These are phyloP conservation scores for Fulica atra DNA, from an alignment of 2,113 vertebrate species.

Conservation along the genomic window DNA sequence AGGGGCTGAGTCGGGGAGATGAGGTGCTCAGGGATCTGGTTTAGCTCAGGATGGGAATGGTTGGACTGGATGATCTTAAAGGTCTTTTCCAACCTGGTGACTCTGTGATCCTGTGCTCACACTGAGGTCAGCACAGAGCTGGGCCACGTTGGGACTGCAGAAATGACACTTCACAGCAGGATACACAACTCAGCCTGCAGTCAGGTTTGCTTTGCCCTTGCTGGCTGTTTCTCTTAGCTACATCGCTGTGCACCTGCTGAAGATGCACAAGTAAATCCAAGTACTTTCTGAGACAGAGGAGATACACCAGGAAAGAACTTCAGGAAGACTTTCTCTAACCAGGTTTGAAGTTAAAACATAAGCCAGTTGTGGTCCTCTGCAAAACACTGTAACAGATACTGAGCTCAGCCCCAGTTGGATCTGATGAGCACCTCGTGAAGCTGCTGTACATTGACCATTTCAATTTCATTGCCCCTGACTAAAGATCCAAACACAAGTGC, in stretches of 20 bases:
- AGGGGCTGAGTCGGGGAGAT: too few species aligned
- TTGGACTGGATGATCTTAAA: too few species aligned
- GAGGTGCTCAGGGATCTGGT: too few species aligned
- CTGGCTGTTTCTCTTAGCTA: too few species aligned
- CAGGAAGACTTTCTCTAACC: not conserved
- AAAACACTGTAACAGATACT: slow-evolving; percentile 4
- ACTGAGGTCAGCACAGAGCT: fast-evolving
- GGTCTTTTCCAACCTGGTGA: too few species aligned
- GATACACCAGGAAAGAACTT: not conserved
- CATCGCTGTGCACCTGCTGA: not conserved
- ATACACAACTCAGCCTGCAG: fast-evolving
- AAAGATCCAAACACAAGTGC: not conserved
- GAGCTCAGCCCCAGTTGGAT: not conserved
- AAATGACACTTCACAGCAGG: not conserved
- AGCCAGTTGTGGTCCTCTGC: not conserved
- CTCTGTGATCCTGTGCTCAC: not conserved
- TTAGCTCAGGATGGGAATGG: too few species aligned
- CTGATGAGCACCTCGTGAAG: not conserved
- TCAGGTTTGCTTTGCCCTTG: not conserved
- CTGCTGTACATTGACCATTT: not conserved
- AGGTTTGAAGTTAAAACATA: slow-evolving; percentile 9
- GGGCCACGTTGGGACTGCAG: fast-evolving
- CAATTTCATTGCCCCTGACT: not conserved
- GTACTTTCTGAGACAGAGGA: not conserved
- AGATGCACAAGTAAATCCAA: fast-evolving